Base-by-base conservation (phyloP, 2,113 vertebrate genomes). In the Sceloporus tristichus region DNA sequence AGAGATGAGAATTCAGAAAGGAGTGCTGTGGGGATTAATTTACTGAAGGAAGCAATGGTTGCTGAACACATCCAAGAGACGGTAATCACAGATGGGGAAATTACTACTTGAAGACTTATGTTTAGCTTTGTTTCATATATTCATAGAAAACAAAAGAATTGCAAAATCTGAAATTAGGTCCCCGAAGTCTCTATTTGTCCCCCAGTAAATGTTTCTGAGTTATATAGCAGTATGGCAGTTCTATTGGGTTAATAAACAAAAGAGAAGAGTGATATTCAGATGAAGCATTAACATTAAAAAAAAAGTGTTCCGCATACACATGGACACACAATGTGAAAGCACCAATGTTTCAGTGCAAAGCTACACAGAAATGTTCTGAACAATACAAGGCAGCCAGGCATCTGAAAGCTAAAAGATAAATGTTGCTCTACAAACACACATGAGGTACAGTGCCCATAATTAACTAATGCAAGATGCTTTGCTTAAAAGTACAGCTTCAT, bases 21-120 rank as follows among this genome's bases (percentile, higher is more conserved):
- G 88, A 92, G 42, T 65, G 91, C 85, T 91, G 86, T 87, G 89
- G 92, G 88, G 79, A 84, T 93, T 91, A 92, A 90, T 93, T 94
- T 92, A 91, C 86, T 92, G 93, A 93, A 89, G 90, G 34, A 85
- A 87, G 71, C 90, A 90, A 76, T 87, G 81, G 92, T 87, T 80
- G 93, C 92, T 42, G 83, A 92, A 89, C 83, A 94, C 91, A 90
- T 62, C 65, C 85, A 91, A 91, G 81, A 90, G n/a, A 85, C 23
- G 68, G 79, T 89, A 84, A 86, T 89, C 79, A 87, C 87, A 92
- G 85, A 88, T 91, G 42, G 91, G 84, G 84, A 80, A 87, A 84
- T 82, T 86, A 92, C 87, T 90, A 89, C 89, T 89, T 92, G 42
- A 82, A 82, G 73, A 93, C 82, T 85, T 90, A 29, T 79, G 90